phyloP scores from a whole-genome alignment of 2,797 vertebrate genomes.

The Neostethus bicornis region DNA sequence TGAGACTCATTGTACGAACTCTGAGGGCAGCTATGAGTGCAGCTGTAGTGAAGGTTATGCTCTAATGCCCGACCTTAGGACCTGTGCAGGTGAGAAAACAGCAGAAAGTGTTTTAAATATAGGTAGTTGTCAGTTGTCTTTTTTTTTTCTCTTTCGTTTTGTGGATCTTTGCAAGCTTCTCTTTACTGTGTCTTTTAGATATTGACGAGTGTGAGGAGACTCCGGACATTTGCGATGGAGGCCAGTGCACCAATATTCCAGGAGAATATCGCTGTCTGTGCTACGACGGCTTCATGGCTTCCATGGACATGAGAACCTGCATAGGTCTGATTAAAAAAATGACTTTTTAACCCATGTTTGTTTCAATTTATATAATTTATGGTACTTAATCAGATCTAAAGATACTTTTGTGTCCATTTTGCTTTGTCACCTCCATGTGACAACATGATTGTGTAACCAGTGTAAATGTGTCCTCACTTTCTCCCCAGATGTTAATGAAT shows the following conservation, averaged over 20 bases:
- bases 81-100: slow-evolving; percentile 82
- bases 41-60: slow-evolving; percentile 90
- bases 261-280: slow-evolving; percentile 93
- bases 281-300: slow-evolving; percentile 91
- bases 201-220: slow-evolving; percentile 94
- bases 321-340: slow-evolving; percentile 80
- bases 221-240: slow-evolving; percentile 89
- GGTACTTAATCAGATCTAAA: slow-evolving; percentile 11
- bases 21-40: slow-evolving; percentile 91
- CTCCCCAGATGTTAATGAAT: slow-evolving; percentile 90
- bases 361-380: slow-evolving; percentile 2
- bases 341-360: not conserved
- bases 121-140: not conserved
- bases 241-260: slow-evolving; percentile 91
- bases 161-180: not conserved
- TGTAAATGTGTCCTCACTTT: slow-evolving; percentile 25
- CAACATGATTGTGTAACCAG: slow-evolving; percentile 15
- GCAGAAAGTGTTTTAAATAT: not conserved
- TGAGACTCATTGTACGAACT: slow-evolving; percentile 90
- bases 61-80: slow-evolving; percentile 88
- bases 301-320: slow-evolving; percentile 90
- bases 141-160: not conserved
- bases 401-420: not conserved
- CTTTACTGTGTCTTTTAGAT: slow-evolving; percentile 70
- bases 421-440: slow-evolving; percentile 18